These are phyloP conservation scores for Butorides virescens DNA, from an alignment of 2,113 vertebrate species.

Conservation along the genomic window DNA sequence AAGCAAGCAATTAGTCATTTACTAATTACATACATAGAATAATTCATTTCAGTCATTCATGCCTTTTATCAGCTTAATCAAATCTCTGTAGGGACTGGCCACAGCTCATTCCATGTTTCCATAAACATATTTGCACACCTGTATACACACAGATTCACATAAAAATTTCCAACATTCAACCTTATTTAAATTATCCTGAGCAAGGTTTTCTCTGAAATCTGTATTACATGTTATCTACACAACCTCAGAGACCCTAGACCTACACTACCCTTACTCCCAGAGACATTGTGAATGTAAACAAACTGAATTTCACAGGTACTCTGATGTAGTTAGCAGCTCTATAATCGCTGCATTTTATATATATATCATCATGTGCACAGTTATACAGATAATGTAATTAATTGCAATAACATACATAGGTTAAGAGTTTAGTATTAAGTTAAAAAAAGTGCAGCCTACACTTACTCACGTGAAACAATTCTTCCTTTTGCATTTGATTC, in stretches of 20 bases:
- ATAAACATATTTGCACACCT: not conserved
- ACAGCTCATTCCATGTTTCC: not conserved
- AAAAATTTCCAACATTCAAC: not conserved
- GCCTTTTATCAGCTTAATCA: not conserved
- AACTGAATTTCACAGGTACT: not conserved
- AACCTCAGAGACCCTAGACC: not conserved
- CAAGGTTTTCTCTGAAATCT: not conserved
- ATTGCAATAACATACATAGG: not conserved
- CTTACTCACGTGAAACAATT: not conserved
- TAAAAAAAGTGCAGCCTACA: not conserved
- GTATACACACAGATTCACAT: no score
- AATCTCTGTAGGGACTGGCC: not conserved
- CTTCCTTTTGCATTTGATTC: not conserved
- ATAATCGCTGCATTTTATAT: not conserved
- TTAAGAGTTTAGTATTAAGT: not conserved
- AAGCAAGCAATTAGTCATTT: not conserved
- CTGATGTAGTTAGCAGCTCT: not conserved
- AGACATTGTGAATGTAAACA: not conserved
- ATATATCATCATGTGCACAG: not conserved
- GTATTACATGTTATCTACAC: accelerated
- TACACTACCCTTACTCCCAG: not conserved
- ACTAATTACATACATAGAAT: not conserved
- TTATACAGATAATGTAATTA: not conserved
- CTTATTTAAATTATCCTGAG: not conserved
- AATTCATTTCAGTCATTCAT: not conserved